These are phyloP conservation scores for Rana temporaria DNA, from an alignment of 2,113 vertebrate species.

Conservation along the genomic window DNA sequence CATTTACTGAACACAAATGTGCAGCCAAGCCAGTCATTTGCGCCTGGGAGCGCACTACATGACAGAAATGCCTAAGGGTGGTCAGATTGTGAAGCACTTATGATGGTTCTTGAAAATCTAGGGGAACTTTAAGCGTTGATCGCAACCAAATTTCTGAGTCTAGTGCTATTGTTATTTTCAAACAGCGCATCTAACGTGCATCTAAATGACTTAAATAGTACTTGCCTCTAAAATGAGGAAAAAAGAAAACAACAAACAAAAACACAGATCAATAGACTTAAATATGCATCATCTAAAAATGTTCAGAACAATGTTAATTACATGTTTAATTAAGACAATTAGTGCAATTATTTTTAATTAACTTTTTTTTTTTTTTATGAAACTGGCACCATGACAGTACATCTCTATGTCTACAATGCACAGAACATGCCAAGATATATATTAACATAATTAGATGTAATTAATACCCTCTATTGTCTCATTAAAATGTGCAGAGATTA, in stretches of 20 bases:
- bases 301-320: slow-evolving; percentile 54
- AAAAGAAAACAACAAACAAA: background rate
- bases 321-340: slow-evolving; percentile 56
- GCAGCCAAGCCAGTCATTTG: too few species aligned
- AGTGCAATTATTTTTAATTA: slow-evolving; percentile 54
- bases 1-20: too few species aligned
- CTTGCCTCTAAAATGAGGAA: background rate
- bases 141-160: too few species aligned
- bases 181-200: too few species aligned
- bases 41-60: background rate
- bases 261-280: slow-evolving; percentile 39
- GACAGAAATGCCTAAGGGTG: too few species aligned
- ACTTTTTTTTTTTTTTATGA: slow-evolving; percentile 48
- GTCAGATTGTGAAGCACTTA: too few species aligned
- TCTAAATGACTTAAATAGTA: background rate
- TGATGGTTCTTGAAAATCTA: too few species aligned
- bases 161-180: too few species aligned
- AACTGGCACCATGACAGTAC: slow-evolving; percentile 49
- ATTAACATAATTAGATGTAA: slow-evolving; percentile 56
- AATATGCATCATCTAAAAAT: slow-evolving; percentile 44
- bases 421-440: slow-evolving; percentile 40
- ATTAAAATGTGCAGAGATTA: slow-evolving; percentile 35
- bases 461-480: slow-evolving; percentile 45
- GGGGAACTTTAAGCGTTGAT: too few species aligned
- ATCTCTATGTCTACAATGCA: slow-evolving; percentile 47